Conservation (phyloP, 2,797 vertebrate species). For the Chelon labrosus region DNA sequence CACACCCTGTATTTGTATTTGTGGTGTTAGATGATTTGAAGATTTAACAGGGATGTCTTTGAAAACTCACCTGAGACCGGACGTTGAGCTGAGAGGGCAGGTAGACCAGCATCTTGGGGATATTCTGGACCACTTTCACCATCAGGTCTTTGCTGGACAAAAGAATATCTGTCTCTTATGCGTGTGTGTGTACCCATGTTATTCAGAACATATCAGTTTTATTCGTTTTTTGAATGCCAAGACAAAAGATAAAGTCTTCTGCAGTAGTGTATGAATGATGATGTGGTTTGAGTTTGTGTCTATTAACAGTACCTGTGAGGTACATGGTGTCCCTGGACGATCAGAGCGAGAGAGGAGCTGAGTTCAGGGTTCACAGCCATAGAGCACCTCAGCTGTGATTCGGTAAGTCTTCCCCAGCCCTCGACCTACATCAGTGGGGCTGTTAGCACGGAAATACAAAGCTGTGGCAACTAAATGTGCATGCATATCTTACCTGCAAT, state of each 20-base stretch:
- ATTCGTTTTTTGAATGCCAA: too few species aligned
- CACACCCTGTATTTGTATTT: background rate
- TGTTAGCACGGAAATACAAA: slow-evolving; percentile 3
- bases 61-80: slow-evolving; percentile 82
- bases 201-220: slow-evolving; percentile 8
- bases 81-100: slow-evolving; percentile 83
- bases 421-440: slow-evolving; percentile 73
- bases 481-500: slow-evolving; percentile 66
- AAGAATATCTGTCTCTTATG: slow-evolving; percentile 45
- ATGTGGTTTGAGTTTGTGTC: background rate
- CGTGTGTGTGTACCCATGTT: background rate
- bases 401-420: slow-evolving; percentile 79
- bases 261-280: background rate
- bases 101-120: slow-evolving; percentile 78
- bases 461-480: too few species aligned
- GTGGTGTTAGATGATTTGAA: too few species aligned
- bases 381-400: slow-evolving; percentile 77
- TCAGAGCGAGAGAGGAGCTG: slow-evolving; percentile 79
- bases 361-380: slow-evolving; percentile 82
- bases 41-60: background rate
- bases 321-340: slow-evolving; percentile 77
- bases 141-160: slow-evolving; percentile 85
- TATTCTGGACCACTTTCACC: slow-evolving; percentile 82
- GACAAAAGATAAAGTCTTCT: too few species aligned
- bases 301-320: slow-evolving; percentile 79